Evolutionary conservation across 2,113 vertebrate genomes (phyloP).

Genomic region (Nannospalax galili): DNA sequence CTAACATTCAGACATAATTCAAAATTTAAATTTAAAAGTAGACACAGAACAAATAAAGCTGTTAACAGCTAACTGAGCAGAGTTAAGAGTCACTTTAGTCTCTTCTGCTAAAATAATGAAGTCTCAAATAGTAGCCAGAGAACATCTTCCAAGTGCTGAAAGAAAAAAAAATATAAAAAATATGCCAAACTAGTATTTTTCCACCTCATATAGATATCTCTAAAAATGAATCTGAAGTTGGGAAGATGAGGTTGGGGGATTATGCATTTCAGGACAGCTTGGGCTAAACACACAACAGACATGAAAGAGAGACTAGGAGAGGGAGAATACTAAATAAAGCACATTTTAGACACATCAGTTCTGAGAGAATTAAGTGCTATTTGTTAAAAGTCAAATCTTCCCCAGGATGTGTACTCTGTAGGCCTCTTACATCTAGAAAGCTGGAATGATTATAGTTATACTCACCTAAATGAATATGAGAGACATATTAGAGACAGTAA

Average conservation of each 20-base stretch:
- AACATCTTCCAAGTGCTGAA: background rate
- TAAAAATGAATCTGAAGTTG: background rate
- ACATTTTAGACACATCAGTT: background rate
- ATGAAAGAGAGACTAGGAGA: background rate
- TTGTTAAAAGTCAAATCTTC: background rate
- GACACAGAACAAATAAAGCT: background rate
- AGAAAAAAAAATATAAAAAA: background rate
- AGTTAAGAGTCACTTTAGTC: background rate
- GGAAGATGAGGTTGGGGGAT: background rate
- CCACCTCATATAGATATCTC: background rate
- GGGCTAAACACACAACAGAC: background rate
- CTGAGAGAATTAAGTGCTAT: background rate
- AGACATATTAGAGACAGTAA: too few species aligned
- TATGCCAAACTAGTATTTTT: background rate
- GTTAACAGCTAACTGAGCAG: background rate
- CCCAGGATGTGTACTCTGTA: background rate
- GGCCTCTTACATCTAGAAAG: background rate
- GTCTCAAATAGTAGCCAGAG: constrained; percentile 60
- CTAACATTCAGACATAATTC: background rate
- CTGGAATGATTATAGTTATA: too few species aligned
- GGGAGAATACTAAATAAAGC: background rate
- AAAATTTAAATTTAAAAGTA: background rate
- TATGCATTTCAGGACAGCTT: background rate
- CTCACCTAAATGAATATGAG: too few species aligned
- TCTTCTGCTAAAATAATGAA: background rate